These are phyloP conservation scores for Tragelaphus strepsiceros DNA, from an alignment of 2,113 vertebrate species.

Conservation along the genomic window DNA sequence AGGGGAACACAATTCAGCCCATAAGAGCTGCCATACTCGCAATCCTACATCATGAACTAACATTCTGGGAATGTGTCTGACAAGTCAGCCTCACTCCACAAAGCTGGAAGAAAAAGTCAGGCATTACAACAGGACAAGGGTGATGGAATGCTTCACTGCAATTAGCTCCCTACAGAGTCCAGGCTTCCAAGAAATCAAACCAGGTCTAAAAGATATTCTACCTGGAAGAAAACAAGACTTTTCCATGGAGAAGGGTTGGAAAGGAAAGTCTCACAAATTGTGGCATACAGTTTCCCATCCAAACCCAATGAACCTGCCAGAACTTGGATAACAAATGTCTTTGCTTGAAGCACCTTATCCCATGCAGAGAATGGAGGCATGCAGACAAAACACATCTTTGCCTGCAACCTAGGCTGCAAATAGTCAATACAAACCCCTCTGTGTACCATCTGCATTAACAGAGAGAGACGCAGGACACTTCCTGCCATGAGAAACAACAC, in stretches of 20 bases:
- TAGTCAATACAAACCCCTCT: slow-evolving; percentile 37
- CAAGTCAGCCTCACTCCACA: neutral
- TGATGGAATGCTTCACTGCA: neutral
- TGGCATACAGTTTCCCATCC: slow-evolving; percentile 17
- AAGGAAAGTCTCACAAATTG: slow-evolving; percentile 9
- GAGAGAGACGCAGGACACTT: neutral
- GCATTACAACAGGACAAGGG: neutral
- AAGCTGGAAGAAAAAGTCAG: neutral
- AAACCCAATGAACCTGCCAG: slow-evolving; percentile 50
- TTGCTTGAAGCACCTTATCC: slow-evolving; percentile 51
- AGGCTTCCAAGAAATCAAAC: slow-evolving; percentile 10
- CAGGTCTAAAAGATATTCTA: slow-evolving; percentile 15
- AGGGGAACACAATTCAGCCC: neutral
- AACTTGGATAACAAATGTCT: slow-evolving; percentile 47
- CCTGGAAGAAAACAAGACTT: slow-evolving; percentile 4
- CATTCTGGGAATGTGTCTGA: neutral
- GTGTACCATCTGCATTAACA: slow-evolving; percentile 49
- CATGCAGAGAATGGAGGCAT: slow-evolving; percentile 15
- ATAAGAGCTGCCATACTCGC: neutral
- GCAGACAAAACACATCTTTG: slow-evolving; percentile 36
- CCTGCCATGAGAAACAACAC: slow-evolving; percentile 6
- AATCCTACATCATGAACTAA: neutral
- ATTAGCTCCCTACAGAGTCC: neutral
- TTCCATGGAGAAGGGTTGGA: neutral
- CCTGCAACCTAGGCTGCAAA: slow-evolving; percentile 8